A percentile compares a stretch with the other conserved stretches of the same genome.
Conservation (phyloP, 1,140 invertebrate genomes). For the Pygmarrhopalites habei region DNA sequence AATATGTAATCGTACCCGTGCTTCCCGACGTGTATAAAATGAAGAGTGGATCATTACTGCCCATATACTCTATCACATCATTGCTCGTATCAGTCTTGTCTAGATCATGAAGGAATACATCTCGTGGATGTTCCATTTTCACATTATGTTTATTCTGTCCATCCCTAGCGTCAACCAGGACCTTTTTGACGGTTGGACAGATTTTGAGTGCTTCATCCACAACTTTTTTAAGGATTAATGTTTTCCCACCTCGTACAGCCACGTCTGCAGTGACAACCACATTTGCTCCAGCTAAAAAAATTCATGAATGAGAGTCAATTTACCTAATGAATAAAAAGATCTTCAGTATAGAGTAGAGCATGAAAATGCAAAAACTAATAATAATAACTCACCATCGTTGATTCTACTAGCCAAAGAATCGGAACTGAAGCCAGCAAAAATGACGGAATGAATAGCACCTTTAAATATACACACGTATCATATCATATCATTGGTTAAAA, state of each 20-base stretch:
- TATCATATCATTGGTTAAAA: slow-evolving; percentile 49
- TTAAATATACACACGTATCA: no score
- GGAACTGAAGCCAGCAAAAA: slow-evolving; percentile 57
- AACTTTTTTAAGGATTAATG: slow-evolving; percentile 48
- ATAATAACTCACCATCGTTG: slow-evolving; percentile 47
- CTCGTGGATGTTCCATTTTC: slow-evolving; percentile 42
- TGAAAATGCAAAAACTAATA: background rate
- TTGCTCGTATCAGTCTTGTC: slow-evolving; percentile 23
- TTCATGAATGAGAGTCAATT: slow-evolving; percentile 2
- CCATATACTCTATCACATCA: slow-evolving; percentile 46
- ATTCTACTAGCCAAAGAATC: slow-evolving; percentile 52
- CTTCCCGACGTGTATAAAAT: slow-evolving; percentile 54
- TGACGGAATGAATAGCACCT: slow-evolving; percentile 52
- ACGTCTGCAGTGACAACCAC: slow-evolving; percentile 51
- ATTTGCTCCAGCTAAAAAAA: slow-evolving; percentile 44
- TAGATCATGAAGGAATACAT: slow-evolving; percentile 40
- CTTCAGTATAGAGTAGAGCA: background rate
- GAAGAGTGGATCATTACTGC: slow-evolving; percentile 52
- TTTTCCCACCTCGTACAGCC: slow-evolving; percentile 48
- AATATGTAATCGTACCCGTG: slow-evolving; percentile 48
- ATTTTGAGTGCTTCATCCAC: slow-evolving; percentile 48
- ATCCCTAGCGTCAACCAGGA: slow-evolving; percentile 48
- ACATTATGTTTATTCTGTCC: slow-evolving; percentile 36
- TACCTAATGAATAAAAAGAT: background rate
- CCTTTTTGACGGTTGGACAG: slow-evolving; percentile 45